Evolutionary conservation across 2,888 invertebrate species (phyloP).

Genomic region (Rhagophthalmus giganteus): DNA sequence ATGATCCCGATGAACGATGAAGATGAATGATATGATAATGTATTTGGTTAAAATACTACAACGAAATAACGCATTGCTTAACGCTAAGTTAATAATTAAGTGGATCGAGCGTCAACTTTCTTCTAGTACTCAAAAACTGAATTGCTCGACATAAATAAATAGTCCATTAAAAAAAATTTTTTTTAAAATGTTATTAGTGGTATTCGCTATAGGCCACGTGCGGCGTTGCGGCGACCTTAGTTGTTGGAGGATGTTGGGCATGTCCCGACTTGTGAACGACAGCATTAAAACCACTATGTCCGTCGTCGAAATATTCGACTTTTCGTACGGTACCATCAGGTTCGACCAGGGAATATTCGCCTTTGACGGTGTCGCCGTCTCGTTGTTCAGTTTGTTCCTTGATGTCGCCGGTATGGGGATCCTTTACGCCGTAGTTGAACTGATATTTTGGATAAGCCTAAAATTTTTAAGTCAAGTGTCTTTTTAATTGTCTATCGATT

Average conservation of each 20-base stretch:
- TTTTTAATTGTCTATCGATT: too few relatives aligned
- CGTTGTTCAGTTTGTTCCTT: conserved; percentile 70
- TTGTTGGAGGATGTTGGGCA: conserved; percentile 57
- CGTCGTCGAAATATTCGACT: conserved; percentile 68
- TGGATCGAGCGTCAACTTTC: too few relatives aligned
- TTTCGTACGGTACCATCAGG: conserved; percentile 67
- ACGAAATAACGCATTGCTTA: too few relatives aligned
- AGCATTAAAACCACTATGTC: conserved; percentile 61
- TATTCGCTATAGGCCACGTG: conserved; percentile 25
- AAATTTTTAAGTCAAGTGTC: too few relatives aligned
- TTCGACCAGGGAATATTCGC: conserved; percentile 68
- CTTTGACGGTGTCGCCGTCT: conserved; percentile 74
- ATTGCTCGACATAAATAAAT: too few relatives aligned
- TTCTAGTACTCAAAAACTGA: too few relatives aligned
- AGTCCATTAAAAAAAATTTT: too few relatives aligned
- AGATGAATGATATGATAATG: too few relatives aligned
- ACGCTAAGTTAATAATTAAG: too few relatives aligned
- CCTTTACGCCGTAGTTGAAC: conserved; percentile 71
- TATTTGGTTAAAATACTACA: too few relatives aligned
- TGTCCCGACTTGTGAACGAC: conserved; percentile 63
- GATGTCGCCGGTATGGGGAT: conserved; percentile 72
- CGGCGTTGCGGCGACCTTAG: conserved; percentile 25
- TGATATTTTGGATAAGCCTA: conserved; percentile 71
- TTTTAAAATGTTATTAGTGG: conserved; percentile 7
- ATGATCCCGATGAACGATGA: too few relatives aligned